Conservation (phyloP, 2,797 vertebrate genomes). For the Spondyliosoma cantharus region DNA sequence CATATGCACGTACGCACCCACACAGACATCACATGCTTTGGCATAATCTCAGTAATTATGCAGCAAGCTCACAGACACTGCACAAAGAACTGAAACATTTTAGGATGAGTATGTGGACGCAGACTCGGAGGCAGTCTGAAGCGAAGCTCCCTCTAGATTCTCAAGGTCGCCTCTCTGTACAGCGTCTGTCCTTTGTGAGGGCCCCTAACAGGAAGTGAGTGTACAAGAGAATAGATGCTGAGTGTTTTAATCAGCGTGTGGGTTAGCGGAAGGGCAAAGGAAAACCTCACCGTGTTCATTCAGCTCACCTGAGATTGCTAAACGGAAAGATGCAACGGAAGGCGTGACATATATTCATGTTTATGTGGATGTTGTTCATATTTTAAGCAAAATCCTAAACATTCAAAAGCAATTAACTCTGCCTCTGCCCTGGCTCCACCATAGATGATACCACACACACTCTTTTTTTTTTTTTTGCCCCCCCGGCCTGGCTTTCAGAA, state of each 20-base stretch:
- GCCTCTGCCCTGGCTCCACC: background rate
- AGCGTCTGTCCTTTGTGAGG: conserved; percentile 13
- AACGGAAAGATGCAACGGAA: background rate
- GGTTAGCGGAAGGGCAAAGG: conserved; percentile 15
- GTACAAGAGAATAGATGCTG: background rate
- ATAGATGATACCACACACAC: background rate
- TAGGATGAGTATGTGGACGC: background rate
- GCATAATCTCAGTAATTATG: conserved; percentile 5
- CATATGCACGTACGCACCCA: conserved; percentile 35
- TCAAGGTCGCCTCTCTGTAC: conserved; percentile 52
- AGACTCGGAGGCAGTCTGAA: conserved; percentile 50
- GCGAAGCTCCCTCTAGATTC: background rate
- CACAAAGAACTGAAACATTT: conserved; percentile 17
- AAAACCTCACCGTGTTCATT: background rate
- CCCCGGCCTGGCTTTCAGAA: conserved; percentile 19
- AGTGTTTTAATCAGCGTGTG: background rate
- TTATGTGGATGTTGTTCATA: background rate
- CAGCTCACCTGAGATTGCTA: background rate
- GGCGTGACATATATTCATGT: background rate
- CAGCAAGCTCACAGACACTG: conserved; percentile 18
- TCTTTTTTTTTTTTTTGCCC: background rate
- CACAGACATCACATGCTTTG: conserved; percentile 6
- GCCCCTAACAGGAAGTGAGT: background rate
- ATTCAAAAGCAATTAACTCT: background rate
- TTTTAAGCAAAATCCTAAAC: background rate